Percentiles rank a stretch among this genome's conserved stretches.
Conservation (phyloP, 2,888 invertebrate genomes). For the Zonitis immaculata region DNA sequence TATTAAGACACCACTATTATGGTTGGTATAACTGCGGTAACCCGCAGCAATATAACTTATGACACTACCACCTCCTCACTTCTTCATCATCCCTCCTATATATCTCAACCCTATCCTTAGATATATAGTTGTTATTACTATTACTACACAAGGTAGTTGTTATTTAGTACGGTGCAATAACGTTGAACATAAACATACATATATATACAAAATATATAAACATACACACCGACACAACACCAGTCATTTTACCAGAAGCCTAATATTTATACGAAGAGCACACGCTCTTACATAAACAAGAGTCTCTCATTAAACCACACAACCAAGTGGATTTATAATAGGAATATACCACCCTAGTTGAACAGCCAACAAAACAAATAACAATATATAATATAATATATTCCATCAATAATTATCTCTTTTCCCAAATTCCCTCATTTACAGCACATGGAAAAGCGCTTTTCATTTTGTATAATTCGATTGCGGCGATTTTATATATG, state of each 20-base stretch:
- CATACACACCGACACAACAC: conserved; percentile 26
- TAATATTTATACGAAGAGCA: conserved; percentile 41
- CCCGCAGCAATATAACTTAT: conserved; percentile 24
- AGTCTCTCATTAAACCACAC: conserved; percentile 26
- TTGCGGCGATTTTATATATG: conserved; percentile 27
- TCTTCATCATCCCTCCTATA: no score
- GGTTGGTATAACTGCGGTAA: conserved; percentile 18
- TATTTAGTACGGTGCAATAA: conserved; percentile 41
- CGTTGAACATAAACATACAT: conserved; percentile 32
- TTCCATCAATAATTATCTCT: neutral
- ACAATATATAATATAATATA: neutral
- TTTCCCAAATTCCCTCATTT: no score
- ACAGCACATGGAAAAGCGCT: no score
- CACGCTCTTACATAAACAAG: conserved; percentile 38
- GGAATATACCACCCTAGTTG: conserved; percentile 14
- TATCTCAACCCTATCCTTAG: conserved; percentile 7
- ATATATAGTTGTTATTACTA: conserved; percentile 23
- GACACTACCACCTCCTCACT: conserved; percentile 11
- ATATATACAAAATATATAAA: neutral
- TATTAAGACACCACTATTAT: conserved; percentile 34
- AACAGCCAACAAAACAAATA: neutral
- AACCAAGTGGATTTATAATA: conserved; percentile 20
- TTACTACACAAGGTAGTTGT: conserved; percentile 25
- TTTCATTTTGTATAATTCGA: neutral
- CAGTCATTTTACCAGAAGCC: conserved; percentile 38